phyloP scores from a whole-genome alignment of 2,113 vertebrate genomes.

The Callipepla squamata region DNA sequence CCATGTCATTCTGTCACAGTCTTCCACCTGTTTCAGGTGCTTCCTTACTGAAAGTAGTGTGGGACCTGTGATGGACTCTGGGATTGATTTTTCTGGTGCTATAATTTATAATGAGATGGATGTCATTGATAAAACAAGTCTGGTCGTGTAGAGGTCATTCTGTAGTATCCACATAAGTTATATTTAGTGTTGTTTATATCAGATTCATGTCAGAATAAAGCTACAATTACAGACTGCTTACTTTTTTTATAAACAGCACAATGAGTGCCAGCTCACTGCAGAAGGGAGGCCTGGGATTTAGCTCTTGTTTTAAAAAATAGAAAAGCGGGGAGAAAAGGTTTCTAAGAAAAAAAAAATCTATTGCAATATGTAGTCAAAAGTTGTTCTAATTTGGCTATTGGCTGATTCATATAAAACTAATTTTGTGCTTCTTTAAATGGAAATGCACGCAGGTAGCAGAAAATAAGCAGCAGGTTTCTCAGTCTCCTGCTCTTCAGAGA shows the following conservation, averaged over 20 bases:
- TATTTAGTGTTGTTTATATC: conserved; percentile 52
- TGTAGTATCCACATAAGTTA: conserved; percentile 33
- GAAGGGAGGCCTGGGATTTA: background rate
- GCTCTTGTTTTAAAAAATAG: background rate
- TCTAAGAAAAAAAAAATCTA: background rate
- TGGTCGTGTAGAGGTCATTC: conserved; percentile 51
- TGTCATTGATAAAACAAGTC: conserved; percentile 8
- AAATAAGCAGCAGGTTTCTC: background rate
- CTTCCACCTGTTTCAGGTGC: background rate
- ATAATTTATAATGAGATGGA: background rate
- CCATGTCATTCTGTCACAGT: background rate
- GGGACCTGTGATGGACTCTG: background rate
- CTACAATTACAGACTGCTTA: conserved; percentile 10
- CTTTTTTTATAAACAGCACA: conserved; percentile 35
- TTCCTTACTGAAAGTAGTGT: background rate
- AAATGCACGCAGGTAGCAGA: background rate
- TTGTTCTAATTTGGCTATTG: background rate
- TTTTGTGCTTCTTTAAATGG: background rate
- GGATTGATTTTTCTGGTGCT: background rate
- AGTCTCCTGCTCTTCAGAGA: background rate
- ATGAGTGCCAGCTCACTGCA: background rate
- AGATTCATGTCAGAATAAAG: conserved; percentile 32
- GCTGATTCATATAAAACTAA: background rate
- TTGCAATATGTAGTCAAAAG: background rate
- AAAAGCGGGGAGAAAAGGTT: background rate